phyloP scores from a whole-genome alignment of 2,888 invertebrate species.

The Epsilonema sp. region DNA sequence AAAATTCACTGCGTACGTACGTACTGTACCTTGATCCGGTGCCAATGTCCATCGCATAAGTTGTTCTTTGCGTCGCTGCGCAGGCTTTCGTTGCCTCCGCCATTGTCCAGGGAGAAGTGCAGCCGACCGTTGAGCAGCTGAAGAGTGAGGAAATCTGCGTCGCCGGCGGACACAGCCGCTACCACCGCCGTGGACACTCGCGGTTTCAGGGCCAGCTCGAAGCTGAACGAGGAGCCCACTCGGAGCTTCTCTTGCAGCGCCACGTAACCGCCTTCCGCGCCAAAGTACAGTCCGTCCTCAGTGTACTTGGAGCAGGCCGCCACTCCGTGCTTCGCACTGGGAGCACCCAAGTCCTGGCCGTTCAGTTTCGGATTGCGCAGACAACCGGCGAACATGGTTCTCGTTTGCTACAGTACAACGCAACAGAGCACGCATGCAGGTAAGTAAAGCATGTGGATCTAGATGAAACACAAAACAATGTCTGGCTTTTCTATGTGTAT shows the following conservation, averaged over 20 bases:
- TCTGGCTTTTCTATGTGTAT: no score
- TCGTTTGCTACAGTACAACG: no score
- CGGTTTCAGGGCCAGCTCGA: slow-evolving; percentile 23
- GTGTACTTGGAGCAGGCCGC: slow-evolving; percentile 25
- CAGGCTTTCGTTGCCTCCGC: slow-evolving; percentile 33
- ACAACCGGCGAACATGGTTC: slow-evolving; percentile 33
- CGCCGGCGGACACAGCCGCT: slow-evolving; percentile 16
- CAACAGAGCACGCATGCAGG: no score
- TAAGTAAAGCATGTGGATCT: no score
- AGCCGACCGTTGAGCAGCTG: slow-evolving; percentile 68
- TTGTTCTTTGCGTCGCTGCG: slow-evolving; percentile 26
- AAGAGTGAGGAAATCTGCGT: slow-evolving; percentile 54
- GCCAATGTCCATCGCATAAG: slow-evolving; percentile 89
- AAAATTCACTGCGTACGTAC: no score
- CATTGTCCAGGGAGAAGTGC: slow-evolving; percentile 33
- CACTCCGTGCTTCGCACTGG: slow-evolving; percentile 12
- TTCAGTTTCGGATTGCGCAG: slow-evolving; percentile 29
- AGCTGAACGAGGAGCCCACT: slow-evolving; percentile 17
- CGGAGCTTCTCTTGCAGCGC: slow-evolving; percentile 15
- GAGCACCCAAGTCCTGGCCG: slow-evolving; percentile 17
- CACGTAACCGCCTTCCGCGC: slow-evolving; percentile 31
- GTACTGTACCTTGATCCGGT: slow-evolving; percentile 47
- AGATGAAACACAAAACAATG: no score
- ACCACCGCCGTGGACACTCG: slow-evolving; percentile 20
- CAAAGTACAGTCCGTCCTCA: slow-evolving; percentile 34